These are phyloP conservation scores for Hypotaenidia okinawae DNA, from an alignment of 2,797 vertebrate genomes.

Conservation along the genomic window DNA sequence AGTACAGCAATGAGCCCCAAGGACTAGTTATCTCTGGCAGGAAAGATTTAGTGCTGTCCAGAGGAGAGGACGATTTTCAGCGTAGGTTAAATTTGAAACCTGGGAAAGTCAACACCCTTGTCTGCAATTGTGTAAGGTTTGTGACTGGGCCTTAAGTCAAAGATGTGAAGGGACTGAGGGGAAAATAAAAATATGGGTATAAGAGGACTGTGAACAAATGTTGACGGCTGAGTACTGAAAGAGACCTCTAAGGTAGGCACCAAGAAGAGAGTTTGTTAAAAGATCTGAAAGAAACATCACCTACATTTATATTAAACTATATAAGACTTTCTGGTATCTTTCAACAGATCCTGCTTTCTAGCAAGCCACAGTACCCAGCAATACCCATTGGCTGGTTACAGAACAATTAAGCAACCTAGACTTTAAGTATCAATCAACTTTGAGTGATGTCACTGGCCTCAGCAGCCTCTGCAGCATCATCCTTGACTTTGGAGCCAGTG, in stretches of 20 bases:
- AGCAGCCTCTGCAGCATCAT: not conserved
- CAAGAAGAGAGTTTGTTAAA: not conserved
- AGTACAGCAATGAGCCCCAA: not conserved
- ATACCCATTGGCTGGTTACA: not conserved
- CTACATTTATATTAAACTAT: not conserved
- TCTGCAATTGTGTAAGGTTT: not conserved
- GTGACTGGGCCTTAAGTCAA: not conserved
- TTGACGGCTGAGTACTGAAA: rapidly evolving
- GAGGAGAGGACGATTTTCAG: not conserved
- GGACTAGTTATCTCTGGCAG: constrained; percentile 28
- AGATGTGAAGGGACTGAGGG: not conserved
- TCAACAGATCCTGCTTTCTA: not conserved
- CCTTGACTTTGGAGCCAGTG: not conserved
- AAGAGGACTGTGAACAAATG: not conserved
- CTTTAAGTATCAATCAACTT: not conserved
- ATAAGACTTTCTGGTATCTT: not conserved
- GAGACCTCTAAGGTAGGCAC: not conserved
- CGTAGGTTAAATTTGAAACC: not conserved
- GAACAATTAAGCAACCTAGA: not conserved
- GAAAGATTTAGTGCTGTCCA: constrained; percentile 21
- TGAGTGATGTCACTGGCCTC: not conserved
- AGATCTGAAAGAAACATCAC: not conserved
- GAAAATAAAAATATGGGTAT: not conserved
- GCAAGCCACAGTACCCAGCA: not conserved
- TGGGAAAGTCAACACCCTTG: not conserved